A percentile compares a stretch with the other conserved stretches of the same genome.
Conservation (phyloP, 1,140 invertebrate genomes). For the Lepidurus couesii region DNA sequence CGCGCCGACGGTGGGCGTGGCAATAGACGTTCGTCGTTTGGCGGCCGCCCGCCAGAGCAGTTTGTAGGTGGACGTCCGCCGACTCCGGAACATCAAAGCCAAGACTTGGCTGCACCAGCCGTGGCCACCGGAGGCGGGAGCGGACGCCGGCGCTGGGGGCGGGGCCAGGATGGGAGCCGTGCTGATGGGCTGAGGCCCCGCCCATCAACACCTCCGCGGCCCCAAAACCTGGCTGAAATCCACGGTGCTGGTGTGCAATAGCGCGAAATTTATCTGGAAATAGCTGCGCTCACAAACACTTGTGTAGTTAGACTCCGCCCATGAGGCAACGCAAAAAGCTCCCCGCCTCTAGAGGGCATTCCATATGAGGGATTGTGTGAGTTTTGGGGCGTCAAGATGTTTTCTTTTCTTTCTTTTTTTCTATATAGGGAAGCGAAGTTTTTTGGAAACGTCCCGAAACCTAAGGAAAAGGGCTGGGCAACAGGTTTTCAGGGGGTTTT, state of each 20-base stretch:
- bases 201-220: conserved; percentile 6
- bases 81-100: conserved; percentile 65
- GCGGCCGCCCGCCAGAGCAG: conserved; percentile 57
- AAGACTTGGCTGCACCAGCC: conserved; percentile 13
- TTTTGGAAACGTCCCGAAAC: too few species aligned
- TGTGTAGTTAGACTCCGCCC: background rate
- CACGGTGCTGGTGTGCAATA: background rate
- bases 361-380: background rate
- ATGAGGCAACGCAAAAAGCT: background rate
- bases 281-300: background rate
- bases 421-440: too few species aligned
- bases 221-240: background rate
- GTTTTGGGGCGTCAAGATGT: background rate
- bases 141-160: conserved; percentile 19
- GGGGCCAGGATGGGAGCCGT: conserved; percentile 20
- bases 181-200: conserved; percentile 20
- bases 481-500: too few species aligned
- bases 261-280: background rate
- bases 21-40: conserved; percentile 44
- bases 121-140: conserved; percentile 8
- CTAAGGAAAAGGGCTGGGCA: too few species aligned
- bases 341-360: background rate
- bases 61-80: conserved; percentile 57
- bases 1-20: conserved; percentile 35
- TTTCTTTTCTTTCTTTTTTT: background rate